phyloP scores from a whole-genome alignment of 2,797 vertebrate genomes.

The Sebastes minor region DNA sequence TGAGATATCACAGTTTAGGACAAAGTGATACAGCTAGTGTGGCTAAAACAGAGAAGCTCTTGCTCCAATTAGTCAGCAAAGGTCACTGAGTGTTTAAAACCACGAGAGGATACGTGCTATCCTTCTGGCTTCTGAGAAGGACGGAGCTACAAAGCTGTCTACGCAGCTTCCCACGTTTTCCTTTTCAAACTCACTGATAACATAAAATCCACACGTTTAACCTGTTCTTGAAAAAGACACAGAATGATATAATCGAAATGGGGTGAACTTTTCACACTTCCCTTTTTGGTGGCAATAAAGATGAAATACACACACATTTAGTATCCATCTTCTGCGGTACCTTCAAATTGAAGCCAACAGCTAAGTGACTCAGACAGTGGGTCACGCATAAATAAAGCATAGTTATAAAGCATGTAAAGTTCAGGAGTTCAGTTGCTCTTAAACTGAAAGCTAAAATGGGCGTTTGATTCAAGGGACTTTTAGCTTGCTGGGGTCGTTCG shows the following conservation, averaged over 20 bases:
- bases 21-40: not conserved
- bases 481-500: slow-evolving; percentile 10
- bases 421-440: slow-evolving; percentile 35
- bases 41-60: not conserved
- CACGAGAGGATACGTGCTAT: not conserved
- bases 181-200: slow-evolving; percentile 51
- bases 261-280: not conserved
- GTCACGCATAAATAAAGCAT: slow-evolving; percentile 36
- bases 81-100: not conserved
- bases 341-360: slow-evolving; percentile 9
- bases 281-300: slow-evolving; percentile 12
- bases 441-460: slow-evolving; percentile 27
- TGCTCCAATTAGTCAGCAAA: slow-evolving; percentile 3
- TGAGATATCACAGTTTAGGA: not conserved
- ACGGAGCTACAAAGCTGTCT: not conserved
- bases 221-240: slow-evolving; percentile 35
- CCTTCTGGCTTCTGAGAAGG: not conserved
- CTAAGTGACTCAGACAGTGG: slow-evolving; percentile 30
- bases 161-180: not conserved
- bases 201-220: slow-evolving; percentile 39
- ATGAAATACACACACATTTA: not conserved
- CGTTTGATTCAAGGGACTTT: slow-evolving; percentile 35
- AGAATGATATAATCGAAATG: slow-evolving; percentile 2
- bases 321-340: not conserved
- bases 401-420: slow-evolving; percentile 29